These are phyloP conservation scores for Thecocarcelia acutangulata DNA, from an alignment of 2,888 invertebrate species.

Conservation along the genomic window DNA sequence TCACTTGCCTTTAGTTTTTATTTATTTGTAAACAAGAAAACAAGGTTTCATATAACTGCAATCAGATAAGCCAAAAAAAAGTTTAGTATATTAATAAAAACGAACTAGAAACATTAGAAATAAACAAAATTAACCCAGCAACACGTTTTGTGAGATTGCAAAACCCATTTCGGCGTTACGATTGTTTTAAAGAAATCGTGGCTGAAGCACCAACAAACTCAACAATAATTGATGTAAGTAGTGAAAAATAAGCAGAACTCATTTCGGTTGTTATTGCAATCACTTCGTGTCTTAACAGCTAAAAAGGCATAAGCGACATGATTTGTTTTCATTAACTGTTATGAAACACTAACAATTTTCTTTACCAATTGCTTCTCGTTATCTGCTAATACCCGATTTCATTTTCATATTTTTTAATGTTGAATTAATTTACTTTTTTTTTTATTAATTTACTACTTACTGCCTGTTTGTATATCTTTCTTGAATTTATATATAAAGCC, in stretches of 20 bases:
- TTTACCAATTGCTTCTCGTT: too few relatives aligned
- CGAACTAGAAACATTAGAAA: constrained; percentile 11
- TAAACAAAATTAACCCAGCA: constrained; percentile 19
- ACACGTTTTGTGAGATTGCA: constrained; percentile 32
- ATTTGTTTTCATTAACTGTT: too few relatives aligned
- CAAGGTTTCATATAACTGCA: neutral
- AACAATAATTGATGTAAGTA: constrained; percentile 79
- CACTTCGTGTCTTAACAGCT: neutral
- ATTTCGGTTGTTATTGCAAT: too few relatives aligned
- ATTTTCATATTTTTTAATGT: too few relatives aligned
- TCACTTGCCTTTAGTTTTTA: constrained; percentile 3
- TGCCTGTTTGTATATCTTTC: too few relatives aligned
- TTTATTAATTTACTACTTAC: too few relatives aligned
- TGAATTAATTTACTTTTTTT: too few relatives aligned
- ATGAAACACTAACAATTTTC: too few relatives aligned
- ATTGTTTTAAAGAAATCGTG: constrained; percentile 72
- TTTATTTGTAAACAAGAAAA: constrained; percentile 23
- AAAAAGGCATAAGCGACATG: too few relatives aligned
- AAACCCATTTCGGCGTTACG: constrained; percentile 44
- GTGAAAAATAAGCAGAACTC: constrained; percentile 37
- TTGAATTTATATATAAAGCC: too few relatives aligned
- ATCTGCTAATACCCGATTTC: too few relatives aligned
- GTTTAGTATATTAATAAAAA: constrained; percentile 8
- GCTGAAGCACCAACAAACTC: constrained; percentile 76
- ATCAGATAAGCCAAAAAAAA: neutral